Conservation (phyloP, 2,797 vertebrate genomes). For the Valencia hispanica region DNA sequence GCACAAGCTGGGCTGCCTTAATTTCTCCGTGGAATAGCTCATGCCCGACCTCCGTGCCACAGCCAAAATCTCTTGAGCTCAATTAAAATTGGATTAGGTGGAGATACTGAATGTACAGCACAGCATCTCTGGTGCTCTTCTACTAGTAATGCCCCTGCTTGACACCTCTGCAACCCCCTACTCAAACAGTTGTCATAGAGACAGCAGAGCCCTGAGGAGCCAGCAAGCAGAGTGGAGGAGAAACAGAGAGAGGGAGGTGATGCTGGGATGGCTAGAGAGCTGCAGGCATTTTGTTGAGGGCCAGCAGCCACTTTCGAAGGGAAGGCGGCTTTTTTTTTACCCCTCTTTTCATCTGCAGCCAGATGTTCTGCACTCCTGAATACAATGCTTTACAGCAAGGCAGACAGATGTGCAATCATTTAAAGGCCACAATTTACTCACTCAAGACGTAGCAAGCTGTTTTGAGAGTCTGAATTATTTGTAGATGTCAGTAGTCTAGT, state of each 20-base stretch:
- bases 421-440: conserved; percentile 44
- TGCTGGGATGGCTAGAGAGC: conserved; percentile 45
- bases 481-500: conserved; percentile 17
- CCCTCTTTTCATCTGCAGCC: conserved; percentile 42
- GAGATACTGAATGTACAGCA: conserved; percentile 90
- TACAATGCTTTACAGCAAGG: conserved; percentile 42
- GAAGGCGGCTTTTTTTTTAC: conserved; percentile 33
- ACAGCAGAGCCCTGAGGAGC: conserved; percentile 84
- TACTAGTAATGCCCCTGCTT: conserved; percentile 90
- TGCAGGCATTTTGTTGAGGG: conserved; percentile 51
- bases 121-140: conserved; percentile 84
- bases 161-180: conserved; percentile 93
- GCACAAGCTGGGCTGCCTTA: conserved; percentile 86
- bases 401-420: conserved; percentile 50
- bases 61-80: conserved; percentile 98
- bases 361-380: conserved; percentile 66
- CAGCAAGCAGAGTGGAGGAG: conserved; percentile 64
- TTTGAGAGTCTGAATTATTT: conserved; percentile 22
- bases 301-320: conserved; percentile 42
- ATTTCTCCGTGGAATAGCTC: conserved; percentile 98
- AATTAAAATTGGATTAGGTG: conserved; percentile 99
- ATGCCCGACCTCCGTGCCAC: conserved; percentile 91
- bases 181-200: conserved; percentile 98
- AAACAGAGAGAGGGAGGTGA: conserved; percentile 48
- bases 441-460: conserved; percentile 24